Base-by-base conservation (phyloP, 2,113 vertebrate species). In the Psittacula cyanocephala region DNA sequence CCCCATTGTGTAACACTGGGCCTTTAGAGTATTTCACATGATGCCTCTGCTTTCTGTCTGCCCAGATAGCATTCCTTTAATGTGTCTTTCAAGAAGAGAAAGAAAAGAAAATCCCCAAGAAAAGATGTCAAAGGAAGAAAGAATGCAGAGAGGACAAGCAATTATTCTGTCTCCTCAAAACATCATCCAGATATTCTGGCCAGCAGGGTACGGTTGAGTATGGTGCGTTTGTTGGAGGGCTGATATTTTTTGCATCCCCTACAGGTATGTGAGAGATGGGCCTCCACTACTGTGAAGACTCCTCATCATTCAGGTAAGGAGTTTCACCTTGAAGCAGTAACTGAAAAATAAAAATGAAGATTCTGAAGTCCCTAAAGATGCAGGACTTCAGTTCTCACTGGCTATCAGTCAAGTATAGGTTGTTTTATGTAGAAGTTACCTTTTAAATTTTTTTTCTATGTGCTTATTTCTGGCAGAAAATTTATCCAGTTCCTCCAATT, bases 1-100 rank as follows among this genome's bases (percentile, higher is more conserved):
- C 17, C 39, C 4, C 0, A 0, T 35, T 63, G n/a, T 17, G 6
- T 17, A 74, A 31, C 4, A 49, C 6, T 23, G 55, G 19, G 8
- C 6, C 39, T 87, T 59, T 71, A 16, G 65, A 59, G 11, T 71
- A 68, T 67, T 90, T 74, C 50, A 47, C 8, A 27, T 23, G 10
- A 4, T 37, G 4, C 20, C 44, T 77, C 43, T 75, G 35, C 46
- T 57, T 81, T 96, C 28, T 28, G 13, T 27, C 20, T 37, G 28
- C 28, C 49, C 17, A 59, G 53, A 50, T 0, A 74, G 4, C 62
- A 20, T 77, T 81, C 17, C 18, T 71, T 64, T 22, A 90, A 8
- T 7, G 1, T 29, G 14, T 28, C 11, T 88, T 74, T 70, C 33
- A 49, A 53, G 25, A 77, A 60, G 20, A 80, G 15, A 59, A 68